Conservation (phyloP, 2,888 invertebrate species). For the Eupithecia dodoneata region DNA sequence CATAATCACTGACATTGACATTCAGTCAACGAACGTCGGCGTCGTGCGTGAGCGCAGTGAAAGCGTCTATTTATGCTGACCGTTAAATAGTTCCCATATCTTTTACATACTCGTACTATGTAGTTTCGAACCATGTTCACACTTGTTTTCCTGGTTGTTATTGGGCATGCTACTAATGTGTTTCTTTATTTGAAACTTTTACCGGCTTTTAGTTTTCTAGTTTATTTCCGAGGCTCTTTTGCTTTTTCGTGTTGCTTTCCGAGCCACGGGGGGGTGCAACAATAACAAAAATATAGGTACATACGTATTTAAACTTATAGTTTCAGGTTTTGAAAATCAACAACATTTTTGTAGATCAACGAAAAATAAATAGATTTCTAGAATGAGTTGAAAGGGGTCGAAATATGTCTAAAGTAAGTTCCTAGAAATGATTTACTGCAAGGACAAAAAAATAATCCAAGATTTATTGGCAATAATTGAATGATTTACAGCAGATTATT, state of each 20-base stretch:
- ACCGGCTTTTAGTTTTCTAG: too few relatives aligned
- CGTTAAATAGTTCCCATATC: neutral
- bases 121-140: neutral
- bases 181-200: too few relatives aligned
- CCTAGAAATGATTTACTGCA: neutral
- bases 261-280: too few relatives aligned
- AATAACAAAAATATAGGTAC: too few relatives aligned
- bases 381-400: neutral
- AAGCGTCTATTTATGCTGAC: neutral
- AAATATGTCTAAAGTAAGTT: neutral
- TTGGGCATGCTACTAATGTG: neutral
- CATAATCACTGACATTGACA: neutral
- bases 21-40: neutral
- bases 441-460: neutral
- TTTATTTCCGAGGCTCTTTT: too few relatives aligned
- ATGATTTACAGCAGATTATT: conserved; percentile 33
- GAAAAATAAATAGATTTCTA: neutral
- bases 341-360: neutral
- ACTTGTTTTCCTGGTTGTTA: neutral
- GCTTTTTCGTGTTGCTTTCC: too few relatives aligned
- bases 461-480: conserved; percentile 19
- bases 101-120: neutral
- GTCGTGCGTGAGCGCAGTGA: neutral
- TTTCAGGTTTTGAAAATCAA: neutral
- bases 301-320: too few relatives aligned